These are phyloP conservation scores for Turnix velox DNA, from an alignment of 2,113 vertebrate species.

Conservation along the genomic window DNA sequence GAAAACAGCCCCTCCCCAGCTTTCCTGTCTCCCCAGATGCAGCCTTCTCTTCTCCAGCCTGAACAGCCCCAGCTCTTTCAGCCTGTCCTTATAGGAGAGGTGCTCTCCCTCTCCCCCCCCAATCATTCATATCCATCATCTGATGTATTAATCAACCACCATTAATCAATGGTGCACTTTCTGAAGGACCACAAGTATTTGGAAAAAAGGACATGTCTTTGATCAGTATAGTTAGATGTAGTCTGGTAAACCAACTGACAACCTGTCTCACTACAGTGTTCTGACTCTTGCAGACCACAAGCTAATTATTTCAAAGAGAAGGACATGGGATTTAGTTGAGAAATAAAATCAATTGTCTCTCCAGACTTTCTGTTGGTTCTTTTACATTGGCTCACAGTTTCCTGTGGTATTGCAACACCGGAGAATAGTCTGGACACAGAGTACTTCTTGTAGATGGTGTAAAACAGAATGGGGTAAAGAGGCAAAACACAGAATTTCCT, in stretches of 20 bases:
- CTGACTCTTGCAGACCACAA: not conserved
- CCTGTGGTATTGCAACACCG: not conserved
- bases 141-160: no score
- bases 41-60: no score
- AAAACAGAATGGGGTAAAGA: not conserved
- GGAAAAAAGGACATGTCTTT: not conserved
- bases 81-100: no score
- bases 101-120: no score
- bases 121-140: no score
- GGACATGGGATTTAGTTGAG: not conserved
- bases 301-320: not conserved
- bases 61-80: no score
- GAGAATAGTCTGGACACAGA: not conserved
- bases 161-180: no score
- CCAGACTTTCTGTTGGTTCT: not conserved
- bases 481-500: not conserved
- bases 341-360: not conserved
- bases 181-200: not conserved
- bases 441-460: not conserved
- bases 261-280: accelerated
- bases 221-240: not conserved
- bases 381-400: not conserved
- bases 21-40: no score
- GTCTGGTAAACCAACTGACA: not conserved
- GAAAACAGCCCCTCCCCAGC: no score